Evolutionary conservation across 2,113 vertebrate genomes (phyloP).

Genomic region (Pollimyrus isidori): DNA sequence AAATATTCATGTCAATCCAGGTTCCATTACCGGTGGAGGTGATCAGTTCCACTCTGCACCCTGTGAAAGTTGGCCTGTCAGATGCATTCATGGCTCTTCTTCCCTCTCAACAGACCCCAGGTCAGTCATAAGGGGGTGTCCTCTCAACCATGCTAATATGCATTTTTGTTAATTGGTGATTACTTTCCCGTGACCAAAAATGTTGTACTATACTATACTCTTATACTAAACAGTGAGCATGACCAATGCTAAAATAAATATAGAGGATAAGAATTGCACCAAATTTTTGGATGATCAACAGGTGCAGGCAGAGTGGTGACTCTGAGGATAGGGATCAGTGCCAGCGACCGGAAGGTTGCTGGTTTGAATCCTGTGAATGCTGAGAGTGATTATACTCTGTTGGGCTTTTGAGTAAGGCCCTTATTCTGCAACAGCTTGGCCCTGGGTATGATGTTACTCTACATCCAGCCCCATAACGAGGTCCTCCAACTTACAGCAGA

Average conservation of each 20-base stretch:
- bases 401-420: too few relatives aligned
- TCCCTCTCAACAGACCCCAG: slow-evolving; percentile 55
- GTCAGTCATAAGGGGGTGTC: slow-evolving; percentile 50
- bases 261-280: background rate
- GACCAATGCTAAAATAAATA: background rate
- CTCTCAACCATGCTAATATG: background rate
- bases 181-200: background rate
- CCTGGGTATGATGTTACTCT: too few relatives aligned
- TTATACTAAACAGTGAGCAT: background rate
- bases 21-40: slow-evolving; percentile 71
- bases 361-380: too few relatives aligned
- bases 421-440: too few relatives aligned
- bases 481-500: too few relatives aligned
- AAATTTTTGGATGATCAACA: slow-evolving; percentile 37
- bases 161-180: background rate
- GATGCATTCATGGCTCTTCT: slow-evolving; percentile 84
- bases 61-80: slow-evolving; percentile 86
- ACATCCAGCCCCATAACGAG: too few relatives aligned
- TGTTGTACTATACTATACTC: background rate
- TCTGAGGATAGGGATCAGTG: too few relatives aligned
- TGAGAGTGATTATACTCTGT: too few relatives aligned
- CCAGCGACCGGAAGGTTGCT: too few relatives aligned
- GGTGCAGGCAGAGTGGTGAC: slow-evolving; percentile 43
- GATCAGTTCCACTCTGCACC: slow-evolving; percentile 83
- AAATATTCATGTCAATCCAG: slow-evolving; percentile 46